Evolutionary conservation across 2,113 vertebrate species (phyloP).

Genomic region (Callaeas wilsoni): DNA sequence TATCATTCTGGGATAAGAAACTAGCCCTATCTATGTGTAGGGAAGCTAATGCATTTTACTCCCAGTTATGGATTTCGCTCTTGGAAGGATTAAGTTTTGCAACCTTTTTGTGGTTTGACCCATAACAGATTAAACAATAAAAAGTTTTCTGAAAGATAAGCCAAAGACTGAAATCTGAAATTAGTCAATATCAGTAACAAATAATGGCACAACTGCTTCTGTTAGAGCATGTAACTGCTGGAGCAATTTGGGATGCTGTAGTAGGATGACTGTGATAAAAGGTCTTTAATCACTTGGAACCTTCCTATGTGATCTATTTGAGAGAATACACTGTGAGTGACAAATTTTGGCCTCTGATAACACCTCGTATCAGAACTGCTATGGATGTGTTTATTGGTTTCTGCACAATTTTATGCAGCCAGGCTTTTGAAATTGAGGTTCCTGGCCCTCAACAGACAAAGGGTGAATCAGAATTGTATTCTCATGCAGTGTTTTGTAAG

Average conservation of each 20-base stretch:
- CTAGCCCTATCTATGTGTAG: background rate
- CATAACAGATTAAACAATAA: background rate
- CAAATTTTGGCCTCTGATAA: background rate
- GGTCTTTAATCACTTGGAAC: background rate
- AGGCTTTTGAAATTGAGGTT: background rate
- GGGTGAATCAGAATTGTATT: background rate
- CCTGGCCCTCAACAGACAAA: background rate
- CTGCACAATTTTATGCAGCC: background rate
- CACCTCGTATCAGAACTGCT: background rate
- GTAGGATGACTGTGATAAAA: background rate
- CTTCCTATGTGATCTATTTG: background rate
- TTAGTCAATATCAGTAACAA: background rate
- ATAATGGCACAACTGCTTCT: background rate
- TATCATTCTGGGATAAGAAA: background rate
- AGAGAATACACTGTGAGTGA: background rate
- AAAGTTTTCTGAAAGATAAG: background rate
- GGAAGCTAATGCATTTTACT: background rate
- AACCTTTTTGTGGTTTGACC: background rate
- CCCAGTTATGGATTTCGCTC: background rate
- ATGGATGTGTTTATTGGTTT: background rate
- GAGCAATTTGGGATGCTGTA: background rate
- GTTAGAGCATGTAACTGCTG: background rate
- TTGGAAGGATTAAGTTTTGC: background rate
- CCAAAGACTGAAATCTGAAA: background rate
- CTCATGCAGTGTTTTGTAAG: background rate